A percentile compares a stretch with the other conserved stretches of the same genome.
phyloP scores from a whole-genome alignment of 2,888 invertebrate species.

The Diplazon laetatorius region DNA sequence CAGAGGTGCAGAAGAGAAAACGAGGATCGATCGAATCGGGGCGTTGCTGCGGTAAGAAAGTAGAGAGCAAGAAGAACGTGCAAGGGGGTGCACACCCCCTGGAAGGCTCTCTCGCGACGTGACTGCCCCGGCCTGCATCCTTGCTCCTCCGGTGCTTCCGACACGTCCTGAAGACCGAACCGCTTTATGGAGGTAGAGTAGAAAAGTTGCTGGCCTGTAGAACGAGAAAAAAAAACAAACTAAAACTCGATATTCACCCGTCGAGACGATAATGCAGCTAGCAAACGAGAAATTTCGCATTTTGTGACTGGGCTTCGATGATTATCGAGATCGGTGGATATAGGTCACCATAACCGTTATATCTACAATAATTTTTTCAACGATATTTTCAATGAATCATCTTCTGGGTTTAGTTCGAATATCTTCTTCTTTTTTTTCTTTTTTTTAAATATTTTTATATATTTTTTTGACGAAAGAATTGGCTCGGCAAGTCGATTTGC shows the following conservation, averaged over 20 bases:
- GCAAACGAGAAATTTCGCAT: conserved; percentile 30
- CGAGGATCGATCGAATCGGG: conserved; percentile 77
- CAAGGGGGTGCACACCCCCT: conserved; percentile 65
- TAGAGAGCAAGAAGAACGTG: conserved; percentile 59
- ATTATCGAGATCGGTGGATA: conserved; percentile 41
- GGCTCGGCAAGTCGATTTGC: no score
- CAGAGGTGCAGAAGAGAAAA: conserved; percentile 63
- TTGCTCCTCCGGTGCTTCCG: conserved; percentile 49
- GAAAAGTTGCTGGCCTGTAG: conserved; percentile 1
- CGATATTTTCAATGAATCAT: no score
- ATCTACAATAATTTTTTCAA: no score
- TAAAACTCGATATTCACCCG: conserved; percentile 48
- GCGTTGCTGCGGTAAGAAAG: conserved; percentile 72
- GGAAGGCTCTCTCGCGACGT: conserved; percentile 44
- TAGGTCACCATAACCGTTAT: conserved; percentile 28
- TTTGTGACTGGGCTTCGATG: conserved; percentile 21
- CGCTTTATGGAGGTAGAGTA: background rate
- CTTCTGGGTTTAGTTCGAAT: no score
- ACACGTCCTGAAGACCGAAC: conserved; percentile 31
- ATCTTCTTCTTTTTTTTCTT: no score
- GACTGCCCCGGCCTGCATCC: conserved; percentile 51
- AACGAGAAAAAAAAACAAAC: conserved; percentile 41
- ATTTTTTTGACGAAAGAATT: no score
- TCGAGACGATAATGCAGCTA: conserved; percentile 40
- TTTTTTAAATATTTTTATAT: no score